Evolutionary conservation across 2,113 vertebrate species (phyloP), one percentile per base, ranked within the genome.

Genomic region (Eidolon helvum): DNA sequence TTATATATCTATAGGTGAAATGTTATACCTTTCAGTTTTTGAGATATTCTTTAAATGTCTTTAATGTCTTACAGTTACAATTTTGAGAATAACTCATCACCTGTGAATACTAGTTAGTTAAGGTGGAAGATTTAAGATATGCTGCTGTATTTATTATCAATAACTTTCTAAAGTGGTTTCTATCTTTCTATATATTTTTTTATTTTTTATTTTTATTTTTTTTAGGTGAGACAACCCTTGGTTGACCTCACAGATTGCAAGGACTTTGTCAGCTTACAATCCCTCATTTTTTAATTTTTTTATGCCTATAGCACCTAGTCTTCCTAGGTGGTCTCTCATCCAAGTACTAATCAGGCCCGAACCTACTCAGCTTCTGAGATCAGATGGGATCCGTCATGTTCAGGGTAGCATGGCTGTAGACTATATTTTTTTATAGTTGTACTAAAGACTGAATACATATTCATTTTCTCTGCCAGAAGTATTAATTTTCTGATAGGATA

Each of bases 21-120:
- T 16, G 4, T 65, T 80, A n/a, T 5, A 3, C 0, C 0, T 68
- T 55, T 57, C 10, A n/a, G 0, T 71, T 10, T 79, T 65, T 92
- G 45, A 35, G n/a, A 69, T 65, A 77, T 92, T 92, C 10, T 82
- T 19, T 57, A 45, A 21, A n/a, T 22, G 18, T 82, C 65, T 84
- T 40, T 78, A 71, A 69, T 94, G 0, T 50, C 50, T 79, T 10
- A 43, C 1, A 80, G 0, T 0, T 0, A 84, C 69, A 10, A 91
- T 4, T 48, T 88, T 57, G 6, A 75, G 65, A 97, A 57, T 11
- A 86, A 9, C 22, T 26, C 45, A 12, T 95, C 1, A 12, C 1
- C 79, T 95, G 61, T 68, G 85, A 94, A 22, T 0, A 79, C 3
- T 95, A 68, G 66, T 59, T 59, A 45, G 10, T 38, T 2, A 95